phyloP scores from a whole-genome alignment of 2,797 vertebrate genomes.

The Rhinogobio ventralis region DNA sequence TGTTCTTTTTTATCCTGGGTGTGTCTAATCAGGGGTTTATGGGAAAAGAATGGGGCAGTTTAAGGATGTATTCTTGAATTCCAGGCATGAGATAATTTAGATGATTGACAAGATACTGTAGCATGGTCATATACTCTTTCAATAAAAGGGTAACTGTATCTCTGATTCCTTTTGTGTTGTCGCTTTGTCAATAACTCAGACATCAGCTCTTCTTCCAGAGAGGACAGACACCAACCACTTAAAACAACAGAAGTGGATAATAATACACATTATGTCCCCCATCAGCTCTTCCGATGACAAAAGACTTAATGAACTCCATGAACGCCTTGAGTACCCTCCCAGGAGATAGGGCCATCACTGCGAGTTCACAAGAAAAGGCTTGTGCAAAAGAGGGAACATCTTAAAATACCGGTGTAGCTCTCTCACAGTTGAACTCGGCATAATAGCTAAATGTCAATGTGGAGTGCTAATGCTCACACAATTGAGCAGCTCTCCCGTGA shows the following conservation, averaged over 20 bases:
- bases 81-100: constrained; percentile 66
- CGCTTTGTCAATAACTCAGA: constrained; percentile 73
- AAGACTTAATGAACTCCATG: constrained; percentile 55
- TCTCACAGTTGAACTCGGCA: constrained; percentile 33
- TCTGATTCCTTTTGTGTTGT: constrained; percentile 70
- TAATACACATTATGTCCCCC: constrained; percentile 75
- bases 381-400: constrained; percentile 30
- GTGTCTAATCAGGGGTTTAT: constrained; percentile 62
- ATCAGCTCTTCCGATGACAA: constrained; percentile 64
- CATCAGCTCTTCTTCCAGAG: constrained; percentile 68
- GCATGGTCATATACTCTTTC: constrained; percentile 69
- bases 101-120: constrained; percentile 66
- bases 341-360: neutral
- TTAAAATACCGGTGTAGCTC: constrained; percentile 39
- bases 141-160: constrained; percentile 75
- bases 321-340: constrained; percentile 33
- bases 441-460: constrained; percentile 54
- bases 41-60: constrained; percentile 60
- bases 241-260: constrained; percentile 73
- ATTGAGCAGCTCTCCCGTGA: constrained; percentile 58
- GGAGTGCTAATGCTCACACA: constrained; percentile 57
- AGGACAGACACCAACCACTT: constrained; percentile 73
- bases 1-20: constrained; percentile 5
- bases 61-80: constrained; percentile 64
- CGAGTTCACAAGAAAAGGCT: constrained; percentile 24